Conservation (phyloP, 2,113 vertebrate species). For the Heloderma charlesbogerti region DNA sequence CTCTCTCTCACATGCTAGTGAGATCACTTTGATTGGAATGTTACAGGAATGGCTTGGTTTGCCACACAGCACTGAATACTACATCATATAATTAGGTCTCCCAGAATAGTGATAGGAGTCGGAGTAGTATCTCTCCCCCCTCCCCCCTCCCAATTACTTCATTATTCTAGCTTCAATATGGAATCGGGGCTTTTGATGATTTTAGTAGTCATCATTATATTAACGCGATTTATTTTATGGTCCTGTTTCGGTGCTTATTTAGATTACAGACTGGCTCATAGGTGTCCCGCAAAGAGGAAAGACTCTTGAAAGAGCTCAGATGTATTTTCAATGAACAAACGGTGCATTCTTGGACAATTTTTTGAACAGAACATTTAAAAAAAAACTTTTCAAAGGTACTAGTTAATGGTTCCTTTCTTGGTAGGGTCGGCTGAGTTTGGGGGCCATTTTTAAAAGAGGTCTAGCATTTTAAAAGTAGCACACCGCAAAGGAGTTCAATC, state of each 20-base stretch:
- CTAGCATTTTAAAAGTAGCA: constrained; percentile 21
- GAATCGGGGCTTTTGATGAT: constrained; percentile 76
- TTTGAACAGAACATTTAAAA: constrained; percentile 28
- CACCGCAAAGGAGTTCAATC: not conserved
- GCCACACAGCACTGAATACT: constrained; percentile 49
- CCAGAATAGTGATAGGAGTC: constrained; percentile 23
- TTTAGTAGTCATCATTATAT: constrained; percentile 75
- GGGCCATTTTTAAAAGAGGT: constrained; percentile 41
- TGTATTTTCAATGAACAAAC: constrained; percentile 17
- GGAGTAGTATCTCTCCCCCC: constrained; percentile 36
- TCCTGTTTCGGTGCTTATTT: constrained; percentile 77
- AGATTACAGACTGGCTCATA: constrained; percentile 70
- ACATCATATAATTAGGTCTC: constrained; percentile 66
- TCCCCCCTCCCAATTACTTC: constrained; percentile 49
- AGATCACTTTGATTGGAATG: constrained; percentile 74
- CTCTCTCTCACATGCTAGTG: constrained; percentile 78
- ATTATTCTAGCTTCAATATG: constrained; percentile 62
- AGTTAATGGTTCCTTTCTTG: constrained; percentile 33
- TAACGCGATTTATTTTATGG: constrained; percentile 80
- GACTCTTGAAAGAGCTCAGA: constrained; percentile 35
- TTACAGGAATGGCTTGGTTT: constrained; percentile 66
- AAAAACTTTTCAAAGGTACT: constrained; percentile 20
- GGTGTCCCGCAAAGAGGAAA: constrained; percentile 66
- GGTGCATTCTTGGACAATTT: constrained; percentile 35
- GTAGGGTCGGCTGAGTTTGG: constrained; percentile 29